Conservation (phyloP, 2,113 vertebrate genomes). For the Anoura caudifer region DNA sequence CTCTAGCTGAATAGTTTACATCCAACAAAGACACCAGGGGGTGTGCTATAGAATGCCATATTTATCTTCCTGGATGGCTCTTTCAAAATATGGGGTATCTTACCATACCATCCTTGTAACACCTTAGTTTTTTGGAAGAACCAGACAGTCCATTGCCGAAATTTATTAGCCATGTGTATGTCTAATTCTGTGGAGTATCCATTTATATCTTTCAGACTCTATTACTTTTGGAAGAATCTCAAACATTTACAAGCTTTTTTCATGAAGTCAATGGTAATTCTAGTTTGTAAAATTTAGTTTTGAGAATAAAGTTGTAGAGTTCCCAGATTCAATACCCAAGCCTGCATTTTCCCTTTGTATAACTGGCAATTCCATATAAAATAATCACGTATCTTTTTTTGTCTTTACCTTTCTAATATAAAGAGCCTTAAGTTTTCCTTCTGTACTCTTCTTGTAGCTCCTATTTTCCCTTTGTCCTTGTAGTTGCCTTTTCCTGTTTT, state of each 20-base stretch:
- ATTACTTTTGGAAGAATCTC: constrained; percentile 1
- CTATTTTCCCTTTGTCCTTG: constrained; percentile 15
- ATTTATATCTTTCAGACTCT: neutral
- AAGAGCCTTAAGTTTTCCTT: neutral
- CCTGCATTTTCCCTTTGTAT: neutral
- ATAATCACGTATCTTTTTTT: neutral
- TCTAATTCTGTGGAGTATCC: neutral
- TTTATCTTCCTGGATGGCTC: neutral
- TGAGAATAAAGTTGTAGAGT: constrained; percentile 21
- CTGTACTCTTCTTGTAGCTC: neutral
- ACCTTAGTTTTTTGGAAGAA: neutral
- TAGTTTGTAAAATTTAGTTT: neutral
- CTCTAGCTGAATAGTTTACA: neutral
- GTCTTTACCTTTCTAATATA: neutral
- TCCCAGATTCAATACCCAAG: neutral
- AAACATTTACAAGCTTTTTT: neutral
- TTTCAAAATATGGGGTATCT: neutral
- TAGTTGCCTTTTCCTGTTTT: neutral
- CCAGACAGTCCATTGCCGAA: neutral
- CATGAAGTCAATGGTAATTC: neutral
- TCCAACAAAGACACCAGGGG: neutral
- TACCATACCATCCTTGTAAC: neutral
- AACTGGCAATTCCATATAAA: neutral
- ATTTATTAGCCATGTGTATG: neutral
- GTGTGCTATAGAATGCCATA: neutral